Evolutionary conservation across 2,797 vertebrate genomes (phyloP), one percentile per base, ranked within the genome.

Genomic region (Eospalax fontanierii): DNA sequence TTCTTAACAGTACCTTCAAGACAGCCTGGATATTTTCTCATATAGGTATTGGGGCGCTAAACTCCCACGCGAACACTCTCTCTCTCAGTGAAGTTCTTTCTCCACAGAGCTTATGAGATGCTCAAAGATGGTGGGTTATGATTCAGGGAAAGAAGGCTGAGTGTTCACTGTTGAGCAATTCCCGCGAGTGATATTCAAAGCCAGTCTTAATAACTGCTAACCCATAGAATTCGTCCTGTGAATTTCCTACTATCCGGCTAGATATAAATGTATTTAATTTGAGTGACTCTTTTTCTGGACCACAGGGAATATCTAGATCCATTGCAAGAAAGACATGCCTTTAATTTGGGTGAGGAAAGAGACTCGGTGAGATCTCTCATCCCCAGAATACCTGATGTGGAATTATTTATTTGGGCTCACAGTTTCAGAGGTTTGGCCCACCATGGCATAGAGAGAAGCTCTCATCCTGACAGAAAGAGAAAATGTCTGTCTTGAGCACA

Each of bases 131-230:
- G 1, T 54, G 22, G 50, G 57, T 71, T 80, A 46, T 57, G 38
- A 19, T 65, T 84, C 28, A 38, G 66, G 89, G 68, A 95, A 93
- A 90, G 68, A 95, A 94, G 43, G 88, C 30, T 85, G 80, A 33
- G 83, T 7, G 30, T 88, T 50, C 79, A 73, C 35, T 89, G n/a
- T 54, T 95, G 85, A 94, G 87, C 65, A 91, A 68, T 59, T 91
- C 54, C 24, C n/a, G 3, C 24, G 19, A 88, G 40, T 5, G 68
- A 30, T n/a, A 82, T 90, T 85, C 80, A 80, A 90, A 87, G n/a
- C 30, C 46, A 54, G 35, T 86, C 82, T 93, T 87, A 96, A 93
- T 87, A 87, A 85, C 68, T 95, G 92, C 84, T 15, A 40, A 89
- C 57, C 46, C 22, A 75, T 28, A 38, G 46, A 91, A 57, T 61